phyloP scores from a whole-genome alignment of 2,888 invertebrate genomes.

The Philhelius pedissequus region DNA sequence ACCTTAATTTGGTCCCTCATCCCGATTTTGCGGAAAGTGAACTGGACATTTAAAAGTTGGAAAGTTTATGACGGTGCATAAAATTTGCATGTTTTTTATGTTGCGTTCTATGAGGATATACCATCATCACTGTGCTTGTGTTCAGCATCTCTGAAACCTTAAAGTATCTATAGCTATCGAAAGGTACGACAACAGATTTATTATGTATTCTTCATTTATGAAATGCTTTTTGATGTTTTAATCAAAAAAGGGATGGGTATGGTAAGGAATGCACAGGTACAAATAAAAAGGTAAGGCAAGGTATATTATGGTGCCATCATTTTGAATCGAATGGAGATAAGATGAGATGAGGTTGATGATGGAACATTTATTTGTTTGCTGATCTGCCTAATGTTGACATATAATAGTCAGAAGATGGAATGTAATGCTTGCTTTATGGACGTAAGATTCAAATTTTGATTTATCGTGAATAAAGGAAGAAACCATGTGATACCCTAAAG shows the following conservation, averaged over 20 bases:
- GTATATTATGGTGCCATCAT: background rate
- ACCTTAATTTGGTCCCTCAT: conserved; percentile 31
- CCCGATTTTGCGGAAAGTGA: background rate
- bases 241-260: conserved; percentile 55
- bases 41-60: conserved; percentile 60
- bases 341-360: conserved; percentile 12
- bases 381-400: conserved; percentile 12
- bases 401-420: background rate
- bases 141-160: background rate
- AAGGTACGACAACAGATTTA: conserved; percentile 54
- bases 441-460: conserved; percentile 53
- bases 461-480: conserved; percentile 28
- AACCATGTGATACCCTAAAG: too few species aligned
- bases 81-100: conserved; percentile 68
- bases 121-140: background rate
- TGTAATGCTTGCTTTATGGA: conserved; percentile 38
- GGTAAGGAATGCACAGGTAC: background rate
- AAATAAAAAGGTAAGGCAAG: background rate
- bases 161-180: too few species aligned
- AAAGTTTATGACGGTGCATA: conserved; percentile 70
- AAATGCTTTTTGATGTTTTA: conserved; percentile 68
- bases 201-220: conserved; percentile 62
- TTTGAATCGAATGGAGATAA: conserved; percentile 22
- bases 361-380: background rate
- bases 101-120: conserved; percentile 9